Percentiles rank a stretch among this genome's conserved stretches.
Conservation (phyloP, 2,113 vertebrate species). For the Platysteira castanea region DNA sequence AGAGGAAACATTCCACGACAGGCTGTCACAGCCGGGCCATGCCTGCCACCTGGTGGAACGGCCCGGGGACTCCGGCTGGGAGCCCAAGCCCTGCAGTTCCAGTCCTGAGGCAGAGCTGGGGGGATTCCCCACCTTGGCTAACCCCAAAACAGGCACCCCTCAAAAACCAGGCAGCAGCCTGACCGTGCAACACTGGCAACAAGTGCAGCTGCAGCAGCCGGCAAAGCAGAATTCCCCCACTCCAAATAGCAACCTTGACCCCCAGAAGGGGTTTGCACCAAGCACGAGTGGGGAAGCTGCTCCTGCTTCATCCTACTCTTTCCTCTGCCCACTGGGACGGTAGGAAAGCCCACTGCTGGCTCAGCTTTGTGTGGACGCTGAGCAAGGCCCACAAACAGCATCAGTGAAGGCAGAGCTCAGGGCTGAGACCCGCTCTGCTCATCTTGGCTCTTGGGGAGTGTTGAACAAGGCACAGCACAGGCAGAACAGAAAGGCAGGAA, state of each 20-base stretch:
- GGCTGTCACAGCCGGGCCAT: neutral
- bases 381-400: neutral
- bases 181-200: accelerated
- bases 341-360: accelerated
- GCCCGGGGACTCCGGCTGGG: accelerated
- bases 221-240: accelerated
- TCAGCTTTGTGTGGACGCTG: no score
- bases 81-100: neutral
- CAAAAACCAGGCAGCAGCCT: accelerated
- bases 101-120: accelerated
- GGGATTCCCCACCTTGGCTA: neutral
- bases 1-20: no score
- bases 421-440: neutral
- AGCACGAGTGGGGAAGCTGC: accelerated
- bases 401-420: accelerated
- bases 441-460: accelerated
- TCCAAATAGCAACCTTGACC: neutral
- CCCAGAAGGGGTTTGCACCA: accelerated
- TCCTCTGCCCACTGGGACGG: accelerated
- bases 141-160: accelerated
- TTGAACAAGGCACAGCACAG: no score
- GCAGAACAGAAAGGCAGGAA: accelerated
- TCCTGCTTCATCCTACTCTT: neutral
- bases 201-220: accelerated
- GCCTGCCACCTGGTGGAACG: constrained; percentile 21